Base-by-base conservation (phyloP, 2,888 invertebrate genomes). In the Trachelus iudaicus region DNA sequence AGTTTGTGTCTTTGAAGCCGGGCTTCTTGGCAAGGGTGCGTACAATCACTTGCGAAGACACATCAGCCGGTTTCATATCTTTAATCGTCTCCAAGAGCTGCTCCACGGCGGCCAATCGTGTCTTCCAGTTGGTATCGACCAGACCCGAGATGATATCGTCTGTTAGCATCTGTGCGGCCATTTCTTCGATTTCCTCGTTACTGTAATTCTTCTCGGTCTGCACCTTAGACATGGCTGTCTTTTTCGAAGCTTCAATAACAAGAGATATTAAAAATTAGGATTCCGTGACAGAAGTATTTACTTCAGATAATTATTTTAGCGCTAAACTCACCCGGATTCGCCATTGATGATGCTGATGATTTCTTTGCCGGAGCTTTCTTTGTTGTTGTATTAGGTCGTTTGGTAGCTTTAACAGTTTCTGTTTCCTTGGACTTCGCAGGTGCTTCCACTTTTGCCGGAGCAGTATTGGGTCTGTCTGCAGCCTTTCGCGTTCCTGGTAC, bases 1-100 rank as follows among this genome's bases (percentile, higher is more conserved):
- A 97, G 90, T 98, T 98, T 79, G 96, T 98, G 88, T 98, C 98
- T 89, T 97, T 94, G 35, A 94, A 92, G 0, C 98, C 98, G 0
- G 98, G 98, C 89, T 98, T 98, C 87, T 94, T 96, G 83, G 94
- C 95, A 30, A 97, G 88, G 3, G 94, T 94, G 77, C 96, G 94
- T 37, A 96, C 94, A 37, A 98, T 89, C 0, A 96, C 94, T 91
- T 98, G 98, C 0, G 96, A 94, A 0, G 95, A 94, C 3, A 95
- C 93, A 56, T 95, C 94, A 76, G 93, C 93, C 1, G 93, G 89
- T 40, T 95, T 94, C 85, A 95, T 93, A 4, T 93, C 93, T 84
- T 94, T 94, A 1, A 96, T 85, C 79, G 92, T 92, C 83, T 93
- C 93, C 69, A 94, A 92, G 83, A 97, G 93, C 85, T 94, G 94